Conservation (phyloP, 2,797 vertebrate genomes). For the Cichlasoma orientale region DNA sequence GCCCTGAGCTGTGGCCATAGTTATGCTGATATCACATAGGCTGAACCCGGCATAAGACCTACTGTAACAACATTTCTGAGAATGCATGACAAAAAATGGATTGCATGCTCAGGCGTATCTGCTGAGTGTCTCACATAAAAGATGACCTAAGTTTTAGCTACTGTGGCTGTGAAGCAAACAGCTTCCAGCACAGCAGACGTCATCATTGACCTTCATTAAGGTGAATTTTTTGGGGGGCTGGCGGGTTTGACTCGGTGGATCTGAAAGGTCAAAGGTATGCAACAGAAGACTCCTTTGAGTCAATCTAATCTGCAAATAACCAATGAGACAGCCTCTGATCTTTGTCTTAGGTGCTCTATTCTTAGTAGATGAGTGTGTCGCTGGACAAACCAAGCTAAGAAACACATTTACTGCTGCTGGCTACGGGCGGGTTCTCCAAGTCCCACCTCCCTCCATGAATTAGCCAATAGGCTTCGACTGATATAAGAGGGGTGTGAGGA, state of each 20-base stretch:
- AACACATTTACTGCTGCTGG: not conserved
- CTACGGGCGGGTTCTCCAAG: slow-evolving; percentile 15
- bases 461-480: slow-evolving; percentile 16
- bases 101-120: not conserved
- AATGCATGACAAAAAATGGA: not conserved
- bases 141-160: not conserved
- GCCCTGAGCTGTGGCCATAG: not conserved
- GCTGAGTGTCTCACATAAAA: not conserved
- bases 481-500: slow-evolving; percentile 37
- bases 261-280: slow-evolving; percentile 10
- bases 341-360: not conserved
- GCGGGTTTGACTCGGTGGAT: not conserved
- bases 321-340: not conserved
- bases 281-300: slow-evolving; percentile 44
- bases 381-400: not conserved
- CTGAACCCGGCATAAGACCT: rapidly evolving
- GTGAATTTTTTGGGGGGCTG: not conserved
- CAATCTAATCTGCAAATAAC: slow-evolving; percentile 1
- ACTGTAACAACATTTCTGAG: not conserved
- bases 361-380: not conserved
- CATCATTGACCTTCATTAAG: not conserved
- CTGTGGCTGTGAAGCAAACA: not conserved
- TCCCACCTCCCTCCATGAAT: slow-evolving; percentile 17
- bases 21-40: not conserved
- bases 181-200: not conserved